Conservation (phyloP, 2,888 invertebrate genomes). For the Agrotis puta region DNA sequence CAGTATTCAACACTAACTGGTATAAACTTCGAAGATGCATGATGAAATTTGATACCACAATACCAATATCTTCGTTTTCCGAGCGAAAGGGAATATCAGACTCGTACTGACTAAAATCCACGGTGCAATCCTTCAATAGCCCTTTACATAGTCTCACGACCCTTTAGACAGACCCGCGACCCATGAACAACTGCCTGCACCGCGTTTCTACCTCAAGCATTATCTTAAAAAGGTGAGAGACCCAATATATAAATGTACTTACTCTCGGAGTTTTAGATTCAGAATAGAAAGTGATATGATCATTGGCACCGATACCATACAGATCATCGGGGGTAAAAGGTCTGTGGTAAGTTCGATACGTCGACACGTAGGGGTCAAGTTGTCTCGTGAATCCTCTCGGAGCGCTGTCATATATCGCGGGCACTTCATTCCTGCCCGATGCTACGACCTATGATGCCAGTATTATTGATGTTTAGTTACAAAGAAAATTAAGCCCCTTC, state of each 20-base stretch:
- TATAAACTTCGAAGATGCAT: neutral
- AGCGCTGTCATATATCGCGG: conserved; percentile 78
- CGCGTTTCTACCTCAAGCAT: neutral
- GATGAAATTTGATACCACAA: neutral
- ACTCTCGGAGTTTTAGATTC: conserved; percentile 83
- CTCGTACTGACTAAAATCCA: too few relatives aligned
- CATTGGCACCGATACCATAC: conserved; percentile 84
- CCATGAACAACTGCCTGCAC: neutral
- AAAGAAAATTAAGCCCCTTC: neutral
- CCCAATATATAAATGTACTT: conserved; percentile 16
- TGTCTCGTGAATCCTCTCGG: conserved; percentile 75
- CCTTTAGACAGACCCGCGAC: neutral
- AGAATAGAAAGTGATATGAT: conserved; percentile 86
- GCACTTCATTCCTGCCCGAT: conserved; percentile 84
- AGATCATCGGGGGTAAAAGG: conserved; percentile 83
- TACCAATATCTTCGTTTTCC: too few relatives aligned
- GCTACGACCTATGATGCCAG: conserved; percentile 78
- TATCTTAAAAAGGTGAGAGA: neutral
- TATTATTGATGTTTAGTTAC: neutral
- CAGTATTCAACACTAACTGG: neutral
- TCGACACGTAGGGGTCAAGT: conserved; percentile 85
- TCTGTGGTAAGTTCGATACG: conserved; percentile 78
- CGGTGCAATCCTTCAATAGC: too few relatives aligned
- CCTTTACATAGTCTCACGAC: too few relatives aligned
- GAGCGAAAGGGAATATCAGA: too few relatives aligned